phyloP scores from a whole-genome alignment of 2,888 invertebrate genomes.

The Cerastoderma edule region DNA sequence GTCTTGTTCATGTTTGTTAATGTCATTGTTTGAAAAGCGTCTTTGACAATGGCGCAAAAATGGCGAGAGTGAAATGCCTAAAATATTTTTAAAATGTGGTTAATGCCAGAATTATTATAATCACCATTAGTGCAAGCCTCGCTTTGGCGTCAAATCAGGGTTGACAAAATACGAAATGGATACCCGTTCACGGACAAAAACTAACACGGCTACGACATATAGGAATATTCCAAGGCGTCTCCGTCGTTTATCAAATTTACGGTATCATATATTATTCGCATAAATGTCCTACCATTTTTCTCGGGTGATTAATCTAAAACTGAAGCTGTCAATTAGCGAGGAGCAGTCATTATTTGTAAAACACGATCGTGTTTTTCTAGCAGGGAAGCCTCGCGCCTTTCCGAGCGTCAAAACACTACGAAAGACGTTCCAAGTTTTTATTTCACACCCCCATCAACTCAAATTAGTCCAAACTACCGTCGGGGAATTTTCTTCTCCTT shows the following conservation, averaged over 20 bases:
- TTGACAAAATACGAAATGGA: conserved; percentile 11
- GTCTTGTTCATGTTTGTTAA: background rate
- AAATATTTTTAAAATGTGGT: conserved; percentile 2
- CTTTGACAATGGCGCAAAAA: background rate
- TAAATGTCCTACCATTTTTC: conserved; percentile 24
- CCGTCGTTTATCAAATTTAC: conserved; percentile 24
- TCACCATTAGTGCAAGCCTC: background rate
- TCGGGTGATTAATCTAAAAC: conserved; percentile 27
- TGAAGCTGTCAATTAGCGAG: conserved; percentile 14
- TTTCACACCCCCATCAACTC: conserved; percentile 47
- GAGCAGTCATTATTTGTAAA: conserved; percentile 21
- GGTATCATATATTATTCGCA: conserved; percentile 24
- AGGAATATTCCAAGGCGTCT: conserved; percentile 1
- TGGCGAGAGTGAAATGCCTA: background rate
- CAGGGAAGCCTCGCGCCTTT: conserved; percentile 26
- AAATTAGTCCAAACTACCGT: conserved; percentile 48
- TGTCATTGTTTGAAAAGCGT: background rate
- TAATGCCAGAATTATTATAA: conserved; percentile 19
- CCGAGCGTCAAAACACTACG: conserved; percentile 33
- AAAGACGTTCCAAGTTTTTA: conserved; percentile 36
- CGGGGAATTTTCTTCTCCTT: conserved; percentile 32
- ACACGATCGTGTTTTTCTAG: conserved; percentile 27
- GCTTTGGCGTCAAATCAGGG: background rate
- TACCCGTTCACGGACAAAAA: conserved; percentile 14
- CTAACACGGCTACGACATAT: background rate